Conservation (phyloP, 2,113 vertebrate species). For the Brevimyrus niger region DNA sequence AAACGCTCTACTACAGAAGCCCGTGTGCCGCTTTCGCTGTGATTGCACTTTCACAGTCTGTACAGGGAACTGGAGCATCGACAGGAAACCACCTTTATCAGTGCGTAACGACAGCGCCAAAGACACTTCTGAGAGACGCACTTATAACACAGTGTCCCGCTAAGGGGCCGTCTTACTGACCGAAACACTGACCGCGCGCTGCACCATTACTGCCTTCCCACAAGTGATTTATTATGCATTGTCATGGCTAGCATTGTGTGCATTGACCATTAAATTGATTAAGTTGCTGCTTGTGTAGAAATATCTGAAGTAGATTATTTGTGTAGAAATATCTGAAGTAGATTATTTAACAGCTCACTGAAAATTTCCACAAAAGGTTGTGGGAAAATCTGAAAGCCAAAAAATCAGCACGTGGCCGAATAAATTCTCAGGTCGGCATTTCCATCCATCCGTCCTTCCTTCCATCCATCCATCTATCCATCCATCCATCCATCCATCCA, state of each 20-base stretch:
- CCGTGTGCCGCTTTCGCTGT: constrained; percentile 15
- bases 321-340: not conserved
- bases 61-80: constrained; percentile 47
- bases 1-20: constrained; percentile 33
- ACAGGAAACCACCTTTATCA: constrained; percentile 63
- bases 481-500: not conserved
- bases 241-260: not conserved
- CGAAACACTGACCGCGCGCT: not conserved
- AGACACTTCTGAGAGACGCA: constrained; percentile 20
- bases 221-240: not conserved
- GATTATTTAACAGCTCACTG: not conserved
- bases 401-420: not conserved
- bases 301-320: not conserved
- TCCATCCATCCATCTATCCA: too few relatives aligned
- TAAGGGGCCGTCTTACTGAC: not conserved
- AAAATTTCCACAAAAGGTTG: not conserved
- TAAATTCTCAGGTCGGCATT: not conserved
- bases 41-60: constrained; percentile 39
- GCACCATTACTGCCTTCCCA: not conserved
- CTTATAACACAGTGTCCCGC: constrained; percentile 16
- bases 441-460: too few relatives aligned
- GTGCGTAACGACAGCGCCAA: constrained; percentile 39
- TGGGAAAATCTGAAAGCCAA: not conserved
- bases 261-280: not conserved
- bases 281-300: not conserved